phyloP scores from a whole-genome alignment of 2,113 vertebrate species.

The Aleadryas rufinucha region DNA sequence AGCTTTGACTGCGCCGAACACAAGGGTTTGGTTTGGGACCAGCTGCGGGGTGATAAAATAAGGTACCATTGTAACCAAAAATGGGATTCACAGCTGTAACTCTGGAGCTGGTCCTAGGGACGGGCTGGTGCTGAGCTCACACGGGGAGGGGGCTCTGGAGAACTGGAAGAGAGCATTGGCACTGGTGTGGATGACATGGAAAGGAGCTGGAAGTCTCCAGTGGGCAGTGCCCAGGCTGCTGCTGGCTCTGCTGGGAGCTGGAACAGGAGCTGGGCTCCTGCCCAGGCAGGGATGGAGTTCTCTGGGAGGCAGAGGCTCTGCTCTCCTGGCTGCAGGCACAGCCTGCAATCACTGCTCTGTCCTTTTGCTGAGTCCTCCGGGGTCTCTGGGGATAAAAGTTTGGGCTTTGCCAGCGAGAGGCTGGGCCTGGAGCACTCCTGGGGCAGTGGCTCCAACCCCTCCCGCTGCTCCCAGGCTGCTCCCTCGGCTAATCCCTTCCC shows the following conservation, averaged over 20 bases:
- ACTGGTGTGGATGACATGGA: rapidly evolving
- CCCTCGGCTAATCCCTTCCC: neutral
- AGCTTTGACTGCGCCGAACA: rapidly evolving
- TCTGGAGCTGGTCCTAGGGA: neutral
- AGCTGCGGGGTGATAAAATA: neutral
- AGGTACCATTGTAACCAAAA: rapidly evolving
- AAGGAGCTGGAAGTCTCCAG: rapidly evolving
- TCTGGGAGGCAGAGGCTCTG: neutral
- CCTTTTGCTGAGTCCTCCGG: rapidly evolving
- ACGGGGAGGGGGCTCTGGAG: constrained; percentile 22
- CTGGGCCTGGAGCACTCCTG: neutral
- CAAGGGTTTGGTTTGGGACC: no score
- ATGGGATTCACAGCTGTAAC: neutral
- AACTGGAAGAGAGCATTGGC: neutral
- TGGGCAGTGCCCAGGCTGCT: neutral
- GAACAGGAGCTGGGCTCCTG: neutral
- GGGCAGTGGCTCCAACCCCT: neutral
- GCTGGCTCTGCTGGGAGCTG: neutral
- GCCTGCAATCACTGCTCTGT: rapidly evolving
- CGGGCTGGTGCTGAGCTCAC: constrained; percentile 25
- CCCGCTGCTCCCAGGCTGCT: neutral
- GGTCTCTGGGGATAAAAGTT: neutral
- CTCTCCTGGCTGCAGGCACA: neutral
- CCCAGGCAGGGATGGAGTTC: rapidly evolving
- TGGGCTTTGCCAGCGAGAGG: rapidly evolving